Evolutionary conservation across 1,140 invertebrate genomes (phyloP), one percentile per base, ranked within the genome.

Genomic region (Rhyacophila brunnea): DNA sequence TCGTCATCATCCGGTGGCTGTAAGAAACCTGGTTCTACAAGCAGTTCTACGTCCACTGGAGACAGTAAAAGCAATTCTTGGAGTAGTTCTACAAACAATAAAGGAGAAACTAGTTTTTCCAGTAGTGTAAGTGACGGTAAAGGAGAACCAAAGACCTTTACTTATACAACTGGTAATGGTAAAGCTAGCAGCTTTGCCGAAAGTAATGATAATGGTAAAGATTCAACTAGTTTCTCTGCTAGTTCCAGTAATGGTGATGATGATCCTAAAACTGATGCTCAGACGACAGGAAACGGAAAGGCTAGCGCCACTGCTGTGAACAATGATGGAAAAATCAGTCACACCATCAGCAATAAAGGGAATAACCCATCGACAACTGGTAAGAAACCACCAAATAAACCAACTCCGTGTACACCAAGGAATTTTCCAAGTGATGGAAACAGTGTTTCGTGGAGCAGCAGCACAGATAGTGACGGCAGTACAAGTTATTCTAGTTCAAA

Each of bases 151-250:
- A 49, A 65, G 15, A 65, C 58, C 9, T 47, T 43, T 23, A 65
- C 62, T 5, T 65, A 44, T 32, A 54, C 58, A 1, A 60, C 53
- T 36, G 62, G 62, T 4, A 52, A 58, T 34, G 62, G 52, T 13
- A 20, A 60, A 38, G 62, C 62, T 2, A 11, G 19, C 4, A 50
- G 53, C 40, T 46, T 28, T 7, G 62, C 62, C 3, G 15, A 6
- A 18, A 23, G 13, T 13, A 40, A 14, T n/a, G 4, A 54, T 1
- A 32, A 47, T 32, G 34, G 32, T 34, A 34, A 14, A 9, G 19
- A 14, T 23, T 56, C 53, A 0, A 44, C 53, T 2, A 20, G 15
- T 13, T 35, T 36, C 19, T 57, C 55, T 1, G 35, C 18, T 14
- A 49, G 45, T 15, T 42, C 35, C 9, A 43, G 35, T 20, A 57